Evolutionary conservation across 2,113 vertebrate genomes (phyloP).

Genomic region (Vimba vimba): DNA sequence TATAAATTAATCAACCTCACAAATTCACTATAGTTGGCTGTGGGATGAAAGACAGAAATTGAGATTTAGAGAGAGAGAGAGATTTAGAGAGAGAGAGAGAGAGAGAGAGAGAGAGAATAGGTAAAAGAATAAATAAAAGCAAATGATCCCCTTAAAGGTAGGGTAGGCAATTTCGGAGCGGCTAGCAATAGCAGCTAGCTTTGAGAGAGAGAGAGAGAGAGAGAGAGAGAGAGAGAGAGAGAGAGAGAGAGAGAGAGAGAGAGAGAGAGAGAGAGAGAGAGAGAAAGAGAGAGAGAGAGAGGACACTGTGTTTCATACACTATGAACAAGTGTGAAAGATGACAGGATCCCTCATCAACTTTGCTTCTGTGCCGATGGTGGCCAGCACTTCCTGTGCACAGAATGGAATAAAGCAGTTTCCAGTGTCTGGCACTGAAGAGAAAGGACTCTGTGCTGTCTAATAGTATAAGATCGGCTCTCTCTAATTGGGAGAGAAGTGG

Average conservation of each 20-base stretch:
- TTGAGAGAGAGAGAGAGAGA: not conserved
- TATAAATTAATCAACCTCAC: not conserved
- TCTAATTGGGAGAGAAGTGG: constrained; percentile 58
- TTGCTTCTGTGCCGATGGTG: constrained; percentile 29
- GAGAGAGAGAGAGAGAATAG: not conserved
- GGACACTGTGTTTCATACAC: not conserved
- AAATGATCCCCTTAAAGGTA: no score
- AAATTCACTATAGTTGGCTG: not conserved
- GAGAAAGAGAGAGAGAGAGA: constrained; percentile 5
- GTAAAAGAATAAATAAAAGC: no score
- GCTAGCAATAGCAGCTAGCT: no score
- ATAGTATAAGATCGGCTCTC: constrained; percentile 45
- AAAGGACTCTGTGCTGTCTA: constrained; percentile 53
- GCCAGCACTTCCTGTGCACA: constrained; percentile 26
- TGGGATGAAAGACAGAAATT: not conserved
- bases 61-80: not conserved
- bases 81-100: not conserved
- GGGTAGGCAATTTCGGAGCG: no score
- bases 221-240: constrained; percentile 2
- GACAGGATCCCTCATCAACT: constrained; percentile 26
- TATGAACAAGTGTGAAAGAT: not conserved
- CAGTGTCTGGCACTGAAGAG: constrained; percentile 37
- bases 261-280: not conserved
- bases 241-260: no score
- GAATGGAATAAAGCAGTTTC: constrained; percentile 35